Evolutionary conservation across 2,113 vertebrate genomes (phyloP).

Genomic region (Pomatostomus ruficeps): DNA sequence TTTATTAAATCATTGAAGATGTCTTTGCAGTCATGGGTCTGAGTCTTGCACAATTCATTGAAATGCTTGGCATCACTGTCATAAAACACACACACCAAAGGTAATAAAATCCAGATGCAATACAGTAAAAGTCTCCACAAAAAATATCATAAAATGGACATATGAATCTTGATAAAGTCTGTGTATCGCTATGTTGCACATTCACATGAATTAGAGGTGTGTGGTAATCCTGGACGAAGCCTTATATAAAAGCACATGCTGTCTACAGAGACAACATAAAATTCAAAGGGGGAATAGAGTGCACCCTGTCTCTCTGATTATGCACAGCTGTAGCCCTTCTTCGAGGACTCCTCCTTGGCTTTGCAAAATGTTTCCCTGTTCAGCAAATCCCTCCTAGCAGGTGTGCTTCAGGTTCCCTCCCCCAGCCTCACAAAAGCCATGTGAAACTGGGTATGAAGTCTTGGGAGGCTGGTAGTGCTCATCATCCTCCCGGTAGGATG

Average conservation of each 20-base stretch:
- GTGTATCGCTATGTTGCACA: background rate
- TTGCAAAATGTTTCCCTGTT: background rate
- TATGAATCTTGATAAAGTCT: conserved; percentile 38
- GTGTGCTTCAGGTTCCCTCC: background rate
- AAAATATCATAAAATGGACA: conserved; percentile 48
- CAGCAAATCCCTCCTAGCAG: background rate
- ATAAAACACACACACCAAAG: conserved; percentile 35
- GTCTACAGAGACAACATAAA: background rate
- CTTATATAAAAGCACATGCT: background rate
- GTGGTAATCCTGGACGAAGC: background rate
- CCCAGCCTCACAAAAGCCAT: background rate
- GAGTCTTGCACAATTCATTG: conserved; percentile 33
- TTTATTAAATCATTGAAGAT: background rate
- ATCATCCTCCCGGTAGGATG: background rate
- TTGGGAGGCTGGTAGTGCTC: background rate
- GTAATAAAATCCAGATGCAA: conserved; percentile 34
- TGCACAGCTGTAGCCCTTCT: background rate
- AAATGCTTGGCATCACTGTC: conserved; percentile 24
- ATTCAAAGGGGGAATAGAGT: background rate
- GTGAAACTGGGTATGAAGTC: background rate
- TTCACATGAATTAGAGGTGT: background rate
- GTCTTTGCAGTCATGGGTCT: background rate
- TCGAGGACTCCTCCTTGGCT: background rate
- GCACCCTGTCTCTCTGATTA: background rate
- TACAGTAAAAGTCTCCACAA: conserved; percentile 50